These are phyloP conservation scores for Embidobia sp. DNA, from an alignment of 2,888 invertebrate species.

Conservation along the genomic window DNA sequence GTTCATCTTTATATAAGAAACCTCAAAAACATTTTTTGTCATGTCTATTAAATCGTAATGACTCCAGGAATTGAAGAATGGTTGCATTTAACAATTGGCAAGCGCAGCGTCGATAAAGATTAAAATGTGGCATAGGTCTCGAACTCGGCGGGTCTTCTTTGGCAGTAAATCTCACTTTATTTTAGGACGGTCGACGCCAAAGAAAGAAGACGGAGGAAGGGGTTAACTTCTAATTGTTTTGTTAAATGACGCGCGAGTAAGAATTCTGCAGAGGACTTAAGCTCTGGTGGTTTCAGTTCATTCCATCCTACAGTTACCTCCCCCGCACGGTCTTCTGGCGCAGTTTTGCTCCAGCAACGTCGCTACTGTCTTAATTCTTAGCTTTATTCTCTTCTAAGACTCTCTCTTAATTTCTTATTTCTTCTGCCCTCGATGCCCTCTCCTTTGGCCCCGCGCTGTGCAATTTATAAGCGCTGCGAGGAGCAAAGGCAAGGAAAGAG, in stretches of 20 bases:
- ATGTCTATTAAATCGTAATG: too few species aligned
- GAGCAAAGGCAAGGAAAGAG: slow-evolving; percentile 68
- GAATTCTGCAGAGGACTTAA: slow-evolving; percentile 80
- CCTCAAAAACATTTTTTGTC: too few species aligned
- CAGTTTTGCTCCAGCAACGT: slow-evolving; percentile 65
- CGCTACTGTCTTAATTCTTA: slow-evolving; percentile 81
- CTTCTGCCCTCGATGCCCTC: slow-evolving; percentile 75
- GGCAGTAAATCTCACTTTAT: slow-evolving; percentile 65
- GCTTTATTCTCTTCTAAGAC: slow-evolving; percentile 82
- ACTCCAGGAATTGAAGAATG: too few species aligned
- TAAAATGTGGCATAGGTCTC: slow-evolving; percentile 25
- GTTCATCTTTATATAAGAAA: too few species aligned
- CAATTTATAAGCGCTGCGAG: slow-evolving; percentile 78
- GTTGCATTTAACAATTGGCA: slow-evolving; percentile 5
- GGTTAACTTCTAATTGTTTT: slow-evolving; percentile 82
- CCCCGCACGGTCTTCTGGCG: slow-evolving; percentile 42
- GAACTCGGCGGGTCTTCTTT: slow-evolving; percentile 9
- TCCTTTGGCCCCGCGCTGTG: slow-evolving; percentile 68
- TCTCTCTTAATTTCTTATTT: slow-evolving; percentile 82
- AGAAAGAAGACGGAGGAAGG: slow-evolving; percentile 77
- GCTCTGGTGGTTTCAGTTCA: slow-evolving; percentile 76
- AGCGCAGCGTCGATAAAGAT: slow-evolving; percentile 25
- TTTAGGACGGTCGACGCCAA: slow-evolving; percentile 73
- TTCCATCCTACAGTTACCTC: slow-evolving; percentile 68
- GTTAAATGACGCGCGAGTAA: slow-evolving; percentile 82